Conservation (phyloP, 1,140 invertebrate genomes). For the Thalassaphorura encarpata region DNA sequence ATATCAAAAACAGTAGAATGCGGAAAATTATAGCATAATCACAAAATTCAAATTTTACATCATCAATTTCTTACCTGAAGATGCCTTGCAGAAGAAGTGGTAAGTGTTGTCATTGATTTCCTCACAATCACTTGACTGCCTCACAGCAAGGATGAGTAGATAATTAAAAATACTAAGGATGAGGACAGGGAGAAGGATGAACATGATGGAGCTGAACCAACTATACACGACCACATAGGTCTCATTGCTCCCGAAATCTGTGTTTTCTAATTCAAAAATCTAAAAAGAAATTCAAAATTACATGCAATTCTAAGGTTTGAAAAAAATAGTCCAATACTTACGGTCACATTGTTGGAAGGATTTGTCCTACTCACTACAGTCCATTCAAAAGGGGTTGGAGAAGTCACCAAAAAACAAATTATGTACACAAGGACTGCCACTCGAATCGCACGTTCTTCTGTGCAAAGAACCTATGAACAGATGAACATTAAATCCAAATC, state of each 20-base stretch:
- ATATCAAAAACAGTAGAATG: too few relatives aligned
- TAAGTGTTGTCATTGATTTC: neutral
- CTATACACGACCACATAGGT: conserved; percentile 53
- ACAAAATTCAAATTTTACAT: neutral
- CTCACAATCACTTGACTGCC: neutral
- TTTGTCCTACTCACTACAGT: conserved; percentile 33
- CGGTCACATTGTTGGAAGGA: too few relatives aligned
- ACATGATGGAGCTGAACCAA: conserved; percentile 53
- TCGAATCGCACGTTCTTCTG: conserved; percentile 40
- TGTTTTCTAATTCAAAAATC: conserved; percentile 18
- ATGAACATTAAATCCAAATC: too few relatives aligned
- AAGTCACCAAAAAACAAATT: conserved; percentile 52
- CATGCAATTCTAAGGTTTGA: neutral
- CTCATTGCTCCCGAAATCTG: conserved; percentile 42
- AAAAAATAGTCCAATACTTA: too few relatives aligned
- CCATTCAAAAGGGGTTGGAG: conserved; percentile 56
- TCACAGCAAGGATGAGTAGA: conserved; percentile 54
- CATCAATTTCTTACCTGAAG: neutral
- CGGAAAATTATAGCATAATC: too few relatives aligned
- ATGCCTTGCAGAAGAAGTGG: neutral
- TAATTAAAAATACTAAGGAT: conserved; percentile 61
- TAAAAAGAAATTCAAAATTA: neutral
- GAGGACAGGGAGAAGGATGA: conserved; percentile 54
- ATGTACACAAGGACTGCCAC: conserved; percentile 52
- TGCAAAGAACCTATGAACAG: conserved; percentile 37